Conservation (phyloP, 2,113 vertebrate genomes). For the Capreolus pygargus region DNA sequence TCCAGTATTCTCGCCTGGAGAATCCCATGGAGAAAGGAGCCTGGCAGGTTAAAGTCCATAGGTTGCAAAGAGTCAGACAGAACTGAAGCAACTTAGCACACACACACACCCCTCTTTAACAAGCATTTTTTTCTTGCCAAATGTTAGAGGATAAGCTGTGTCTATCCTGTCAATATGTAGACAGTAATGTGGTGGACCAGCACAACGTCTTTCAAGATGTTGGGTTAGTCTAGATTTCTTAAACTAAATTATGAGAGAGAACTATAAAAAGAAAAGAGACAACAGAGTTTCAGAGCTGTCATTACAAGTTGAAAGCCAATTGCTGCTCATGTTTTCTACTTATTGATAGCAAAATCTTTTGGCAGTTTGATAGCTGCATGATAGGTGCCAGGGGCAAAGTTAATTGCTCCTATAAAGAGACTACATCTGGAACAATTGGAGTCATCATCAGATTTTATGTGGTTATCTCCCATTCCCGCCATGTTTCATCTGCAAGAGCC, state of each 20-base stretch:
- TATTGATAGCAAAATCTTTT: background rate
- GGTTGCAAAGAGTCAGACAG: background rate
- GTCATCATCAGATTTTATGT: slow-evolving; percentile 37
- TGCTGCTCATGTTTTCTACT: background rate
- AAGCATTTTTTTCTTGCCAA: background rate
- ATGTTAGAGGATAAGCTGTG: background rate
- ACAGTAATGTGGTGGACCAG: background rate
- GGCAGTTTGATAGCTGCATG: slow-evolving; percentile 36
- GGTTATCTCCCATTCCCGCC: background rate
- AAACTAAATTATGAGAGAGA: background rate
- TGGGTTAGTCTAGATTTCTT: background rate
- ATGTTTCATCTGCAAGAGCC: slow-evolving; percentile 6
- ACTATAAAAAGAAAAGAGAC: background rate
- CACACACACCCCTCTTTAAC: background rate
- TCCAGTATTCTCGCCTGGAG: background rate
- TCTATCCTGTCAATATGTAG: background rate
- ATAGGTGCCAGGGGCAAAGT: background rate
- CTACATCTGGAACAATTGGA: slow-evolving; percentile 43
- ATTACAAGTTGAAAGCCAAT: background rate
- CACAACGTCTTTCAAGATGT: background rate
- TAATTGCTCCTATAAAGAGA: slow-evolving; percentile 53
- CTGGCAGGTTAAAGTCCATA: background rate
- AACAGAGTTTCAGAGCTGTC: background rate
- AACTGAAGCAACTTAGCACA: background rate
- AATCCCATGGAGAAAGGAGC: background rate